Conservation (phyloP, 2,888 invertebrate genomes). For the Phymatocera aterrima region DNA sequence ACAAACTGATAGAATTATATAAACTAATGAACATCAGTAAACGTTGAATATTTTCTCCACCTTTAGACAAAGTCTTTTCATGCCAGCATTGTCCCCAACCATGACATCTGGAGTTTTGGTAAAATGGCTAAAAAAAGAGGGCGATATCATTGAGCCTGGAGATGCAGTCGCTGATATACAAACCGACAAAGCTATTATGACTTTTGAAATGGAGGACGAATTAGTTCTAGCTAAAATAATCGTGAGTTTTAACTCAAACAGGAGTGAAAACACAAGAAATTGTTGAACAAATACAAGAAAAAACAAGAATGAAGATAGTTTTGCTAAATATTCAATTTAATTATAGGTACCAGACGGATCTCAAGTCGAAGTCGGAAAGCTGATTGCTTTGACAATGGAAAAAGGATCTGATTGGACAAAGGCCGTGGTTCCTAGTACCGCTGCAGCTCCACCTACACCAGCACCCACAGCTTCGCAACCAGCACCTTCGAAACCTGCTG, state of each 20-base stretch:
- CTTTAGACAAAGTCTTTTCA: constrained; percentile 71
- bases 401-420: constrained; percentile 80
- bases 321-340: neutral
- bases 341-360: constrained; percentile 75
- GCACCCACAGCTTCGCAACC: constrained; percentile 36
- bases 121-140: constrained; percentile 78
- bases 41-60: too few species aligned
- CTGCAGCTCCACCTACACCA: constrained; percentile 50
- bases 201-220: constrained; percentile 80
- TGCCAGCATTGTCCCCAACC: constrained; percentile 81
- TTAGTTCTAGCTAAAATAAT: constrained; percentile 79
- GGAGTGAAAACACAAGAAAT: neutral
- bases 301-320: too few species aligned
- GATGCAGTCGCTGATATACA: constrained; percentile 82
- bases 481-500: constrained; percentile 37
- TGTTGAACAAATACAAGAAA: neutral
- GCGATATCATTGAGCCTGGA: constrained; percentile 77
- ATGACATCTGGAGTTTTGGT: constrained; percentile 80
- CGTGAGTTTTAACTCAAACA: constrained; percentile 64
- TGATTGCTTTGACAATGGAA: constrained; percentile 79
- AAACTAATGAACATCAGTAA: neutral
- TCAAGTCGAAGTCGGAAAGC: constrained; percentile 75
- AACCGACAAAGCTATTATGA: constrained; percentile 81
- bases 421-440: constrained; percentile 69
- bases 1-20: neutral